phyloP scores from a whole-genome alignment of 2,113 vertebrate species.

The Periophthalmus modestus region DNA sequence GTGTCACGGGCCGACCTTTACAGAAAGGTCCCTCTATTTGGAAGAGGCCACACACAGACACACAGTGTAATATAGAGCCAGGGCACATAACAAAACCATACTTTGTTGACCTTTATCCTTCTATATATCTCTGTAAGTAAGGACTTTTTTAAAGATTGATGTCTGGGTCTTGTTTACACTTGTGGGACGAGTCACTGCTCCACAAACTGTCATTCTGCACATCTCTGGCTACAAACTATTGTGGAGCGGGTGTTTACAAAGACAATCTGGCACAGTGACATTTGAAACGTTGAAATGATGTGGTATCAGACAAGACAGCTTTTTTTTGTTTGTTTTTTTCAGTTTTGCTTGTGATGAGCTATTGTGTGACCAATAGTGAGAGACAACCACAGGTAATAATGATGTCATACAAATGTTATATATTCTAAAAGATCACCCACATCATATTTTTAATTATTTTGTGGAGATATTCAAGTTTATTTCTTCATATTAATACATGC shows the following conservation, averaged over 20 bases:
- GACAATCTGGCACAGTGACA: neutral
- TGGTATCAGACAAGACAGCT: neutral
- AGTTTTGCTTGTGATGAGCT: neutral
- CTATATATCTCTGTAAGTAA: conserved; percentile 30
- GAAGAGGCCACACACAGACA: conserved; percentile 50
- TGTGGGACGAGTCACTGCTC: neutral
- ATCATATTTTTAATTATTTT: no score
- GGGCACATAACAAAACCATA: conserved; percentile 48
- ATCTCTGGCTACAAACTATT: neutral
- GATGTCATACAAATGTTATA: no score
- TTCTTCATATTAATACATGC: no score
- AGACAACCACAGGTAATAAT: no score
- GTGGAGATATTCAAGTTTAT: no score
- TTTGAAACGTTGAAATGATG: neutral
- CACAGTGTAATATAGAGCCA: conserved; percentile 56
- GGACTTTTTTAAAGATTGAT: conserved; percentile 26
- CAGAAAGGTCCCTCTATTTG: conserved; percentile 65
- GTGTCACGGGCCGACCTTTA: conserved; percentile 70
- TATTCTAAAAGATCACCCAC: no score
- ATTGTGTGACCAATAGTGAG: no score
- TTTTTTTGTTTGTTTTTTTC: no score
- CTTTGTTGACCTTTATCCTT: conserved; percentile 59
- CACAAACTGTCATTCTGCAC: neutral
- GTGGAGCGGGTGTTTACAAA: neutral
- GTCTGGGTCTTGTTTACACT: conserved; percentile 3